Percentiles rank a stretch among this genome's conserved stretches.
These are phyloP conservation scores for Parnassius orleans DNA, from an alignment of 2,888 invertebrate species.

Conservation along the genomic window DNA sequence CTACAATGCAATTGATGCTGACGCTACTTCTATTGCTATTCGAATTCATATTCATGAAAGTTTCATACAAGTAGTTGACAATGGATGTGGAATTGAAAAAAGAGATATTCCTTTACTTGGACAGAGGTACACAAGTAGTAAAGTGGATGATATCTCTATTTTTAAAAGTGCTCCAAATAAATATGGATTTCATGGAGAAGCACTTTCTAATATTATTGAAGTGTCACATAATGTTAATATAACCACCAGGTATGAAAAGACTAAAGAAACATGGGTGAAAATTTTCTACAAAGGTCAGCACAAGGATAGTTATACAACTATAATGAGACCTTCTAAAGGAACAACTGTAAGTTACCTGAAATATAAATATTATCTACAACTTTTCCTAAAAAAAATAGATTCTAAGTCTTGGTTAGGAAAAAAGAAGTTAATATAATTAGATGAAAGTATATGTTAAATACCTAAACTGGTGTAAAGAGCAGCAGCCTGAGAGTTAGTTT, in stretches of 20 bases:
- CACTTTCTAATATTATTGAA: conserved; percentile 82
- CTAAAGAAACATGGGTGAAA: conserved; percentile 80
- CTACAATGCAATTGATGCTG: conserved; percentile 86
- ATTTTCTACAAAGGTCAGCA: conserved; percentile 74
- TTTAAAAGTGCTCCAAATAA: conserved; percentile 73
- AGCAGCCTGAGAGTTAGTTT: too few relatives aligned
- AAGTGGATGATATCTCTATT: conserved; percentile 76
- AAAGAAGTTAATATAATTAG: too few relatives aligned
- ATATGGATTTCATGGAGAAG: conserved; percentile 86
- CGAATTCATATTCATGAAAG: conserved; percentile 82
- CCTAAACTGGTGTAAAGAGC: too few relatives aligned
- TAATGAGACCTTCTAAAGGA: conserved; percentile 82
- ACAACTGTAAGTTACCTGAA: conserved; percentile 79
- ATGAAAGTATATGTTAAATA: too few relatives aligned
- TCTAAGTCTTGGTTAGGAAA: too few relatives aligned
- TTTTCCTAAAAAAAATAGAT: too few relatives aligned
- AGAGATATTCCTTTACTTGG: conserved; percentile 81
- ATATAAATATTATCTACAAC: not conserved
- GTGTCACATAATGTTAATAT: conserved; percentile 81
- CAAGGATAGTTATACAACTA: conserved; percentile 46
- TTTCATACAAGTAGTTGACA: conserved; percentile 88
- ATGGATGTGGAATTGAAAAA: conserved; percentile 84
- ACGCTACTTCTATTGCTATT: conserved; percentile 85
- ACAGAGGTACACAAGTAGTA: conserved; percentile 83
- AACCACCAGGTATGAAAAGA: conserved; percentile 71